Evolutionary conservation across 2,113 vertebrate genomes (phyloP).

Genomic region (Mesoclemmys tuberculata): DNA sequence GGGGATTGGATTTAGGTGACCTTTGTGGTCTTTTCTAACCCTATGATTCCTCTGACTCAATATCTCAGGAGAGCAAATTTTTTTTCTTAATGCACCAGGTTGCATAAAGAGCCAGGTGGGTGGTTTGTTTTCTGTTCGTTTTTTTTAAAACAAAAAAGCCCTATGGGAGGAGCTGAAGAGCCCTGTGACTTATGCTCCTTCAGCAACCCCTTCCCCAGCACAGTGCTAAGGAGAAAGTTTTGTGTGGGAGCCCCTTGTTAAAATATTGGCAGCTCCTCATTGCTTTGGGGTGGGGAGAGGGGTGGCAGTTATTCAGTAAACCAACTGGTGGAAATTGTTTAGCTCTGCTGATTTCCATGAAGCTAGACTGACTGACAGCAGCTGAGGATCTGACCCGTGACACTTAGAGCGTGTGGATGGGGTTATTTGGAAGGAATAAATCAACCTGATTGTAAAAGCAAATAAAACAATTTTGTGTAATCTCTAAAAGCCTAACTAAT

Average conservation of each 20-base stretch:
- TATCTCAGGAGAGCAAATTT: not conserved
- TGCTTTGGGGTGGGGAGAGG: not conserved
- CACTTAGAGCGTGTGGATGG: not conserved
- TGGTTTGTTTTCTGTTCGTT: no score
- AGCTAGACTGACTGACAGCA: not conserved
- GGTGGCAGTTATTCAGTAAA: not conserved
- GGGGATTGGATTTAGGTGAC: no score
- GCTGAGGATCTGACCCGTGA: not conserved
- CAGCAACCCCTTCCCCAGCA: not conserved
- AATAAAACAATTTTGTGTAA: accelerated
- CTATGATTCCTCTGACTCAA: not conserved
- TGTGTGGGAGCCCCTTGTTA: no score
- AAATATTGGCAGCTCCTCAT: not conserved
- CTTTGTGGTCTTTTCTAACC: no score
- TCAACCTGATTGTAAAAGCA: not conserved
- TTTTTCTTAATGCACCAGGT: not conserved
- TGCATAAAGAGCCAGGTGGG: not conserved
- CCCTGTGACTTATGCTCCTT: not conserved
- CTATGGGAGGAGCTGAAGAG: not conserved
- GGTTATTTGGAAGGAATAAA: not conserved
- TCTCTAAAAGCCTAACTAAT: accelerated
- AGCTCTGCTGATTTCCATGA: not conserved
- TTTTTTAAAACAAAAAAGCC: not conserved
- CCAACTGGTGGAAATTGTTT: not conserved
- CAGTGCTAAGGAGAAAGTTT: no score